Base-by-base conservation (phyloP, 2,113 vertebrate species). In the Rhabdornis inornatus region DNA sequence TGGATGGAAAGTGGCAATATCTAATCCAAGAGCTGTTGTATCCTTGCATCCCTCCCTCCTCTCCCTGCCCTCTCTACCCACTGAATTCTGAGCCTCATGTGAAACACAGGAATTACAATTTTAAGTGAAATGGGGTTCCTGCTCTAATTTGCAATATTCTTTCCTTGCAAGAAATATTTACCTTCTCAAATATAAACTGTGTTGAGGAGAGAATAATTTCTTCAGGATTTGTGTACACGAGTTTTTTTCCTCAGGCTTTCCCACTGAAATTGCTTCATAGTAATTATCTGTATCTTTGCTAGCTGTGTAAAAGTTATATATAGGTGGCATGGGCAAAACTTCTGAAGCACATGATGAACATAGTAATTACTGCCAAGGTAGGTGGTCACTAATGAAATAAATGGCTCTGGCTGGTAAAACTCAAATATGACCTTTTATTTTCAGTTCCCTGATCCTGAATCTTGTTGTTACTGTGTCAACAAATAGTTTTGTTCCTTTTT, bases 1-100 rank as follows among this genome's bases (percentile, higher is more conserved):
- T 92, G 74, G 77, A 83, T 92, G 4, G 1, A 66, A 96, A 96
- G 69, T 95, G 96, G 94, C 81, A 97, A 61, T 68, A 81, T 94
- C 93, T 94, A 80, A 95, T 94, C 77, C 18, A 6, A 53, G 82
- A 85, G 53, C 39, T 63, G 39, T 31, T 92, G 39, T 39, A 7
- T 85, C 91, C 68, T 49, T 91, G 42, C 40, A 6, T 87, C 92
- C 55, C 69, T 76, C 25, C 65, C 40, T 88, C 25, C 64, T 50
- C 39, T 87, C 64, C 44, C 47, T 2, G 19, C 44, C 59, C 47
- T 50, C 47, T 80, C 37, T 82, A 17, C 30, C 21, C 42, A 33
- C 60, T 89, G 65, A 59, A n/a, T 63, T 55, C 69, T 66, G 53
- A 93, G n/a, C 52, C 72, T 94, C n/a, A 8, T 77, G 82, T 94